Percentiles rank a stretch among this genome's conserved stretches.
These are phyloP conservation scores for Zygothrica quintamaculata DNA, from an alignment of 2,888 invertebrate genomes.

Conservation along the genomic window DNA sequence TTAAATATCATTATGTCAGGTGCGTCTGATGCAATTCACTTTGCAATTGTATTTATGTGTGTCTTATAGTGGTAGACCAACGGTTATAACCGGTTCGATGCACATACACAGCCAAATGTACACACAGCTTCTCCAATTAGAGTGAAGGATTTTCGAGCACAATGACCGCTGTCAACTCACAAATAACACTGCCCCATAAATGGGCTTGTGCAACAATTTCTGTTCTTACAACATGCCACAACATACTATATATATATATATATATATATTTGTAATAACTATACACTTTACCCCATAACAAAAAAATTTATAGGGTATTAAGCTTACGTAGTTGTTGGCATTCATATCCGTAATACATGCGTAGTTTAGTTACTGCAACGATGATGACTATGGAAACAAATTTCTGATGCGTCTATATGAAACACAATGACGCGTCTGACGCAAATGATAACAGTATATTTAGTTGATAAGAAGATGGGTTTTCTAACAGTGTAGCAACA, in stretches of 20 bases:
- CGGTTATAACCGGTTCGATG: conserved; percentile 45
- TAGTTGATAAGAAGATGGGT: conserved; percentile 9
- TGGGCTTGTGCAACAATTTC: conserved; percentile 27
- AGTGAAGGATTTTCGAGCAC: conserved; percentile 46
- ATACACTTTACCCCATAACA: too few species aligned
- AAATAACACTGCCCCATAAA: conserved; percentile 6
- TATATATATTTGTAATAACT: too few species aligned
- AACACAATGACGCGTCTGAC: conserved; percentile 44
- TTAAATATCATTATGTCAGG: conserved; percentile 21
- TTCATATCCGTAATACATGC: conserved; percentile 2
- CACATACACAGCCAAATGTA: conserved; percentile 12
- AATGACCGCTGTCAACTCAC: conserved; percentile 24
- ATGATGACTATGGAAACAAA: background rate
- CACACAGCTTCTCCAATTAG: background rate
- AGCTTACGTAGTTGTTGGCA: conserved; percentile 1
- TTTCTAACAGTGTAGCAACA: conserved; percentile 17
- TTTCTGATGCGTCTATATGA: background rate
- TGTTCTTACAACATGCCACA: conserved; percentile 6
- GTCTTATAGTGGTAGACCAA: background rate
- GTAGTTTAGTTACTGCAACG: conserved; percentile 3
- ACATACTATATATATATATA: background rate
- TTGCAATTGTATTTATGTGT: conserved; percentile 7
- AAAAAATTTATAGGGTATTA: too few species aligned
- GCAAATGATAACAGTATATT: conserved; percentile 41
- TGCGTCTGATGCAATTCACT: conserved; percentile 42